Conservation (phyloP, 1,140 invertebrate species). For the Trypoxylus dichotomus region DNA sequence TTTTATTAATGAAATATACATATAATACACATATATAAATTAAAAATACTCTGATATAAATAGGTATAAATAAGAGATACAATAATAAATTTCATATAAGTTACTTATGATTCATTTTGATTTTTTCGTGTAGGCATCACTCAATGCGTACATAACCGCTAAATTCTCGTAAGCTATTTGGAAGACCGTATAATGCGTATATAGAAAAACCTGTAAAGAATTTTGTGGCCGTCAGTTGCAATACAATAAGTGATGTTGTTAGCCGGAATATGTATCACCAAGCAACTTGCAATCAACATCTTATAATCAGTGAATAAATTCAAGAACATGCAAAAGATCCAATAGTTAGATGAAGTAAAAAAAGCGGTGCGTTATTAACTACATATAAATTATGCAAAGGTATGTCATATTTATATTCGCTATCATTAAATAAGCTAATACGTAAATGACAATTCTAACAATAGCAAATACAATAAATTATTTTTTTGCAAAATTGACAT, state of each 20-base stretch:
- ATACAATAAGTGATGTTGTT: neutral
- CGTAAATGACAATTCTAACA: neutral
- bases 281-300: neutral
- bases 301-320: neutral
- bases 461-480: neutral
- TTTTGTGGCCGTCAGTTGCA: conserved; percentile 24
- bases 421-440: neutral
- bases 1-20: neutral
- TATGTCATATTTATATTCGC: neutral
- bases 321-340: neutral
- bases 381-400: neutral
- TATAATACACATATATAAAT: neutral
- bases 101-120: neutral
- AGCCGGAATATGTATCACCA: neutral
- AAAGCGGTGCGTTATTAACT: neutral
- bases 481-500: neutral
- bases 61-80: conserved; percentile 8
- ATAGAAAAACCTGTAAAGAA: conserved; percentile 41
- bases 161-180: conserved; percentile 38
- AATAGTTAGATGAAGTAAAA: neutral
- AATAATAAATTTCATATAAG: neutral
- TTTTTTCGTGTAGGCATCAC: neutral
- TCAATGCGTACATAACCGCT: conserved; percentile 31
- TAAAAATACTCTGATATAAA: neutral
- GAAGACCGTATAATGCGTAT: conserved; percentile 38